phyloP scores from a whole-genome alignment of 2,888 invertebrate genomes.

The Hydroisotoma schaefferi region DNA sequence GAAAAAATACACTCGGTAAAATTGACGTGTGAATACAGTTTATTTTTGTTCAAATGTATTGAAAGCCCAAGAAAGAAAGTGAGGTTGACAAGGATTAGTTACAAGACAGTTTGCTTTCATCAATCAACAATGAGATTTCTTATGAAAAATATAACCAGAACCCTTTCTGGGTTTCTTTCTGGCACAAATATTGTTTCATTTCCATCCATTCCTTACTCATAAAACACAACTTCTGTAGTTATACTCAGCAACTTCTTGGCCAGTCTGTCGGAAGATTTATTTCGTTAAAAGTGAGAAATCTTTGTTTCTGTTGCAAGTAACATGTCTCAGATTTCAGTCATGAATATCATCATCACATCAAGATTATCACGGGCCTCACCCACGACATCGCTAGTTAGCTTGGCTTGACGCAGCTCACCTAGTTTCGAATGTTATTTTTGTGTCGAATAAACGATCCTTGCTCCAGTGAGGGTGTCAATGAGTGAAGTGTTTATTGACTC shows the following conservation, averaged over 20 bases:
- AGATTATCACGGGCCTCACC: constrained; percentile 1
- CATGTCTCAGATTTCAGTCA: constrained; percentile 1
- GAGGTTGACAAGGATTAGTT: too few relatives aligned
- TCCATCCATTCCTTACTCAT: neutral
- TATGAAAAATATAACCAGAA: neutral
- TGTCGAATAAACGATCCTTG: neutral
- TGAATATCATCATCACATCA: too few relatives aligned
- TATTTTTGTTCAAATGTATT: too few relatives aligned
- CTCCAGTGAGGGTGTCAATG: neutral
- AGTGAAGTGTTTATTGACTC: constrained; percentile 4
- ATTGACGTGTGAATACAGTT: too few relatives aligned
- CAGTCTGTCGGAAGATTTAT: too few relatives aligned
- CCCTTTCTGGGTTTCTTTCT: too few relatives aligned
- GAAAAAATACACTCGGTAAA: too few relatives aligned
- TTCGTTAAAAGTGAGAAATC: too few relatives aligned
- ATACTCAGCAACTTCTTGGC: too few relatives aligned
- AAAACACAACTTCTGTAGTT: neutral
- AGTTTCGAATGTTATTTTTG: constrained; percentile 3
- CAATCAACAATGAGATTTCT: neutral
- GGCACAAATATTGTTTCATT: neutral
- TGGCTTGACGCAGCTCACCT: neutral
- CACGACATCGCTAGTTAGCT: constrained; percentile 1
- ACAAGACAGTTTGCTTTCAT: neutral
- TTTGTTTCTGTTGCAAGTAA: too few relatives aligned
- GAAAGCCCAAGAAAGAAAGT: too few relatives aligned